Percentiles rank a stretch among this genome's conserved stretches.
Evolutionary conservation across 2,113 vertebrate genomes (phyloP).

Genomic region (Vireo altiloquus): DNA sequence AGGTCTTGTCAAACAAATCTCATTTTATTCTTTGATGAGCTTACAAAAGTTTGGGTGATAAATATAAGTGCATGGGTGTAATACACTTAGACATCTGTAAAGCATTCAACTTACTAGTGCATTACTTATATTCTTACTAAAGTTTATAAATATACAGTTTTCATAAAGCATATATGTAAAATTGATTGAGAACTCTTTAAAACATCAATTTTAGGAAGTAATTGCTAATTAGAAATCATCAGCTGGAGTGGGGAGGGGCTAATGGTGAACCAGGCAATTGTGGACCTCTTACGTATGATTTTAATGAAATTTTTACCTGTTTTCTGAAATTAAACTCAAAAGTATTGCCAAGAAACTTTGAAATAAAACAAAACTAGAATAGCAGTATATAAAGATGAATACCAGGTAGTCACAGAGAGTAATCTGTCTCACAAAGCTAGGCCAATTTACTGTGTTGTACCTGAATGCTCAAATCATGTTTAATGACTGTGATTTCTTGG

Average conservation of each 20-base stretch:
- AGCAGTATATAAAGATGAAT: not conserved
- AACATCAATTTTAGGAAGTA: not conserved
- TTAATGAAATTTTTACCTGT: not conserved
- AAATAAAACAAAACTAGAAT: not conserved
- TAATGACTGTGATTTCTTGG: slow-evolving; percentile 35
- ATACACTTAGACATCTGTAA: not conserved
- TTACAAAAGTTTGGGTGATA: slow-evolving; percentile 22
- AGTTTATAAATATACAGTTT: not conserved
- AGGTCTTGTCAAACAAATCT: slow-evolving; percentile 48
- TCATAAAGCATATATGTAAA: not conserved
- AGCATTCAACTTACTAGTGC: not conserved
- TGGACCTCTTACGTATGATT: not conserved
- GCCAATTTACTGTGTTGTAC: not conserved
- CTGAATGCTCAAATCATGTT: slow-evolving; percentile 34
- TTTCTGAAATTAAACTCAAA: not conserved
- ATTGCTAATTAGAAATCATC: not conserved
- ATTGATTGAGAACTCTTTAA: not conserved
- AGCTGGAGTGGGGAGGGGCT: not conserved
- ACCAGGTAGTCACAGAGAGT: not conserved
- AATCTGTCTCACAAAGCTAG: not conserved
- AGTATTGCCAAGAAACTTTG: not conserved
- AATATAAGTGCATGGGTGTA: not conserved
- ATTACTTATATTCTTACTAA: not conserved
- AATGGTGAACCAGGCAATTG: not conserved
- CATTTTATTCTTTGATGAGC: slow-evolving; percentile 9